Evolutionary conservation across 2,888 invertebrate species (phyloP).

Genomic region (Blastobasis adustella): DNA sequence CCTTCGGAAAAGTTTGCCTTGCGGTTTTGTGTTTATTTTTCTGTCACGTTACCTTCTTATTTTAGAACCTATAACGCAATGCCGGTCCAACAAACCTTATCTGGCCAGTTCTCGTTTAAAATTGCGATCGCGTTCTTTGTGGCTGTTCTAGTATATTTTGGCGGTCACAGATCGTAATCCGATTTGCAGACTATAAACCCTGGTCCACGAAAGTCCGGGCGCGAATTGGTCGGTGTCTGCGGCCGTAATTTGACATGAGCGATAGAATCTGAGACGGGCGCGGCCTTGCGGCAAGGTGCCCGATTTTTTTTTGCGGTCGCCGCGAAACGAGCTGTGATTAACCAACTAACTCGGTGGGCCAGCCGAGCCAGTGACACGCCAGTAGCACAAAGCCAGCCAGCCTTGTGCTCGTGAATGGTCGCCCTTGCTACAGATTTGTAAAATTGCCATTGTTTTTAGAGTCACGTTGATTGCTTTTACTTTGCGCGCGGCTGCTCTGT

Average conservation of each 20-base stretch:
- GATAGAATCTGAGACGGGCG: conserved; percentile 47
- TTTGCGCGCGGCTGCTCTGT: no score
- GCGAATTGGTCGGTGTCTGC: conserved; percentile 13
- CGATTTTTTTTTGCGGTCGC: conserved; percentile 59
- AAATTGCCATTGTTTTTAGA: no score
- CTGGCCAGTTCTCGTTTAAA: neutral
- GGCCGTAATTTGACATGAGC: conserved; percentile 35
- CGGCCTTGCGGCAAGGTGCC: conserved; percentile 61
- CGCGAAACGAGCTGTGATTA: conserved; percentile 52
- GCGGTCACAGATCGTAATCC: no score
- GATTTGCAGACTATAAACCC: conserved; percentile 6
- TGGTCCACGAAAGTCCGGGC: conserved; percentile 30
- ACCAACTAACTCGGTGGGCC: conserved; percentile 25
- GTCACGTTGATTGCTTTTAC: no score
- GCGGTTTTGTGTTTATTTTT: conserved; percentile 30
- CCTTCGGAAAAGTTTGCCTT: conserved; percentile 56
- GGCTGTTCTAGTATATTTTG: no score
- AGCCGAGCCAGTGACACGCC: conserved; percentile 35
- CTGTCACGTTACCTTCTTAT: no score
- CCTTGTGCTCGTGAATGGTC: conserved; percentile 28
- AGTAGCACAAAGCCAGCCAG: conserved; percentile 36
- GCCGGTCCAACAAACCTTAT: neutral
- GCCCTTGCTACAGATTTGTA: conserved; percentile 9
- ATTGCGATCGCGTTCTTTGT: no score
- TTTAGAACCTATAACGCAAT: no score